These are phyloP conservation scores for Drosophila niveifrons DNA, from an alignment of 2,888 invertebrate species.

Conservation along the genomic window DNA sequence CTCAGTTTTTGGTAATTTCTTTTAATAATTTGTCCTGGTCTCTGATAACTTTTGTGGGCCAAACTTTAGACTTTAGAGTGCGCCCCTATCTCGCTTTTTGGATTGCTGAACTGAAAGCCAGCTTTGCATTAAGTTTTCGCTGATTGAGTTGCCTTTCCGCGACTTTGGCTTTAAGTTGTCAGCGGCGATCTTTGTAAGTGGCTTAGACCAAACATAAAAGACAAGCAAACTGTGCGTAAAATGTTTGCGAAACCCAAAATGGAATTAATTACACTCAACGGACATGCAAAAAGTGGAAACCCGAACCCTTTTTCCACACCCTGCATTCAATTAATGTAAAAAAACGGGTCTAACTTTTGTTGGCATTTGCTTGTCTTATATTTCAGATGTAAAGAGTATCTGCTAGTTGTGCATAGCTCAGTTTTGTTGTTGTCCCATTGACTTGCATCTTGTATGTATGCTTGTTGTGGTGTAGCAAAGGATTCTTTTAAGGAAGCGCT, in stretches of 20 bases:
- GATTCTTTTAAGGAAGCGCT: constrained; percentile 35
- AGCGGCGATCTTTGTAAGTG: constrained; percentile 69
- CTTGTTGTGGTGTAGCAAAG: constrained; percentile 13
- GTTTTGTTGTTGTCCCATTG: background rate
- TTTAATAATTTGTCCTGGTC: constrained; percentile 60
- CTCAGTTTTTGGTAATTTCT: constrained; percentile 54
- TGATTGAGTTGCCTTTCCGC: constrained; percentile 68
- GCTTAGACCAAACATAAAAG: constrained; percentile 76
- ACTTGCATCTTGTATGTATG: constrained; percentile 39
- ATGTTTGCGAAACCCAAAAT: constrained; percentile 75
- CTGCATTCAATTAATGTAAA: background rate
- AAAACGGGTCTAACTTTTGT: background rate
- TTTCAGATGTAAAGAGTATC: background rate
- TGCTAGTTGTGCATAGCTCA: background rate
- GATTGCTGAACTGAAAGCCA: constrained; percentile 24
- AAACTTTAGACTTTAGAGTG: constrained; percentile 47
- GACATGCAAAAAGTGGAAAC: constrained; percentile 27
- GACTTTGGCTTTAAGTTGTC: constrained; percentile 75
- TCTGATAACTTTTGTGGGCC: constrained; percentile 47
- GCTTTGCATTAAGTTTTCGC: constrained; percentile 61
- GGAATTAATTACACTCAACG: constrained; percentile 81
- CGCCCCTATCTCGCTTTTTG: constrained; percentile 25
- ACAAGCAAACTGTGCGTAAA: constrained; percentile 79
- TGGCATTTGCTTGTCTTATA: background rate
- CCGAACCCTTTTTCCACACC: constrained; percentile 39